Evolutionary conservation across 2,113 vertebrate genomes (phyloP).

Genomic region (Axis porcinus): DNA sequence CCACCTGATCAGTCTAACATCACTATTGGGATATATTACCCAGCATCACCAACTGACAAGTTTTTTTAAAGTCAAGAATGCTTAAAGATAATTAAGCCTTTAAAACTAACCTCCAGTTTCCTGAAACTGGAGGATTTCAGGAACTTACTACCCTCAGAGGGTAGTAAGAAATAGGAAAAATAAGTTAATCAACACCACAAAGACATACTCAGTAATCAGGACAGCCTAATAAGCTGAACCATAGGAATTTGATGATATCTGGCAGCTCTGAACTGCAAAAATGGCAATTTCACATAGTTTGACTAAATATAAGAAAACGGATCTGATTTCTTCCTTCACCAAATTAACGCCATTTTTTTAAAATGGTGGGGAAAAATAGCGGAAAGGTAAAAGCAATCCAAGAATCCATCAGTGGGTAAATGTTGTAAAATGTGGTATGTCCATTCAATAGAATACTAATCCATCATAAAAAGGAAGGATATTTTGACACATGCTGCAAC

Average conservation of each 20-base stretch:
- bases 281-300: background rate
- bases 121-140: background rate
- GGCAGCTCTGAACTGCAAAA: slow-evolving; percentile 8
- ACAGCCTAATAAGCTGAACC: background rate
- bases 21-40: background rate
- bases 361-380: background rate
- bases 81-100: slow-evolving; percentile 27
- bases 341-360: background rate
- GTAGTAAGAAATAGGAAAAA: background rate
- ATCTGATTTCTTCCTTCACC: background rate
- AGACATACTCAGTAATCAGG: background rate
- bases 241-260: background rate
- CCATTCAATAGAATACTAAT: background rate
- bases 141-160: background rate
- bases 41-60: background rate
- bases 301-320: background rate
- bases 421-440: background rate
- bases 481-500: background rate
- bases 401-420: background rate
- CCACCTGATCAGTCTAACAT: background rate
- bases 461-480: background rate
- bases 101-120: slow-evolving; percentile 4
- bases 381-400: background rate
- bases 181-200: background rate
- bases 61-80: background rate